Evolutionary conservation across 1,140 invertebrate genomes (phyloP).

Genomic region (Lepidurus packardi): DNA sequence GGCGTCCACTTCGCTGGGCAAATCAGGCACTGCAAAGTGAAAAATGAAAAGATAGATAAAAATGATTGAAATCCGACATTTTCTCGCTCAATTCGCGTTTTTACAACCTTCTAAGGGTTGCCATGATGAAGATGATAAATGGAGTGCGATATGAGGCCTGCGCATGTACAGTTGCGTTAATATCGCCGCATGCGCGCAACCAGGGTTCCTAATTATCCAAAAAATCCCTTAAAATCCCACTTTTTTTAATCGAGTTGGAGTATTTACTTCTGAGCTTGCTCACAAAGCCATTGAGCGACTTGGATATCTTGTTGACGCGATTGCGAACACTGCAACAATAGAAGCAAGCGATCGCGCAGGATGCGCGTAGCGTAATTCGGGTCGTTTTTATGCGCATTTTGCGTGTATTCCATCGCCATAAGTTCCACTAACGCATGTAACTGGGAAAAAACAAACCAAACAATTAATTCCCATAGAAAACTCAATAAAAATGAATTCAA

Average conservation of each 20-base stretch:
- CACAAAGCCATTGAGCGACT: not conserved
- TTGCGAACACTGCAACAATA: constrained; percentile 9
- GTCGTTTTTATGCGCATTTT: not conserved
- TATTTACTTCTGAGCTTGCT: not conserved
- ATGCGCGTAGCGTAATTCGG: not conserved
- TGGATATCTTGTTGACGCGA: constrained; percentile 13
- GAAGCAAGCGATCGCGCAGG: not conserved
- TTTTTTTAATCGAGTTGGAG: not conserved
- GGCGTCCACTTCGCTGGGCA: not conserved
- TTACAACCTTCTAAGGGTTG: not conserved
- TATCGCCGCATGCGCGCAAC: not conserved
- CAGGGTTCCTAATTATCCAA: not conserved
- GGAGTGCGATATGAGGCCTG: not conserved
- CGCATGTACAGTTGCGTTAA: not conserved
- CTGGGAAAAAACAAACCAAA: constrained; percentile 40
- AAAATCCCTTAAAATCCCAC: not conserved
- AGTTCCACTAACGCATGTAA: constrained; percentile 44
- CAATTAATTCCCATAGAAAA: not conserved
- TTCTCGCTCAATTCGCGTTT: not conserved
- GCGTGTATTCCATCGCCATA: not conserved
- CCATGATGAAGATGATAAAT: not conserved
- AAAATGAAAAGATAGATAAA: not conserved
- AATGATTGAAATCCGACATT: not conserved
- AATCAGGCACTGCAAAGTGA: not conserved
- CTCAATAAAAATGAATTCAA: not conserved